Evolutionary conservation across 1,140 invertebrate genomes (phyloP).

Genomic region (Alviniconcha marisindica): DNA sequence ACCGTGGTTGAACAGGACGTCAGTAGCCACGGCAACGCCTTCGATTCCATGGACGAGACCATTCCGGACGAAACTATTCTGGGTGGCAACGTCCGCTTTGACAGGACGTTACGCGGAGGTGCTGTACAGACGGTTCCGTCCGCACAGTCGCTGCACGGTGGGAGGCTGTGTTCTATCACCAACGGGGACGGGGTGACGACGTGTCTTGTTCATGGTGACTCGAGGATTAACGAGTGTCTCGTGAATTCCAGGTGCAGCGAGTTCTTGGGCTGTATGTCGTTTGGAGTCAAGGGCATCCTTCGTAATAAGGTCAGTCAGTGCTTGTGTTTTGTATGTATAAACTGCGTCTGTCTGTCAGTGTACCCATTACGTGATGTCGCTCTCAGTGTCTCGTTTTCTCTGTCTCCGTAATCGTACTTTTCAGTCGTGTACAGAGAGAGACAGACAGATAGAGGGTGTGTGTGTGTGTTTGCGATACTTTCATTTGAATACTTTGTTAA

Average conservation of each 20-base stretch:
- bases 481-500: too few species aligned
- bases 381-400: too few species aligned
- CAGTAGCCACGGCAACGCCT: neutral
- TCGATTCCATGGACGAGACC: neutral
- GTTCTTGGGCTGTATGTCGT: constrained; percentile 22
- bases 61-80: neutral
- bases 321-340: too few species aligned
- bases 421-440: too few species aligned
- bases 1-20: neutral
- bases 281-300: constrained; percentile 9
- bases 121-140: neutral
- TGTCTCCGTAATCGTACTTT: too few species aligned
- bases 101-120: neutral
- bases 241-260: constrained; percentile 18
- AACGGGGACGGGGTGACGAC: neutral
- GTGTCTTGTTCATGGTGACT: neutral
- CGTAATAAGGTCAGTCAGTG: neutral
- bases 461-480: too few species aligned
- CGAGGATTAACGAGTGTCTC: neutral
- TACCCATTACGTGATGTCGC: too few species aligned
- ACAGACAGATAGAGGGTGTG: too few species aligned
- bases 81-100: neutral
- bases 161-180: neutral
- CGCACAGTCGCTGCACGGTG: neutral
- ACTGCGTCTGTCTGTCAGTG: too few species aligned